Evolutionary conservation across 2,888 invertebrate genomes (phyloP), one percentile per base, ranked within the genome.

Genomic region (Lacanobia wlatinum): DNA sequence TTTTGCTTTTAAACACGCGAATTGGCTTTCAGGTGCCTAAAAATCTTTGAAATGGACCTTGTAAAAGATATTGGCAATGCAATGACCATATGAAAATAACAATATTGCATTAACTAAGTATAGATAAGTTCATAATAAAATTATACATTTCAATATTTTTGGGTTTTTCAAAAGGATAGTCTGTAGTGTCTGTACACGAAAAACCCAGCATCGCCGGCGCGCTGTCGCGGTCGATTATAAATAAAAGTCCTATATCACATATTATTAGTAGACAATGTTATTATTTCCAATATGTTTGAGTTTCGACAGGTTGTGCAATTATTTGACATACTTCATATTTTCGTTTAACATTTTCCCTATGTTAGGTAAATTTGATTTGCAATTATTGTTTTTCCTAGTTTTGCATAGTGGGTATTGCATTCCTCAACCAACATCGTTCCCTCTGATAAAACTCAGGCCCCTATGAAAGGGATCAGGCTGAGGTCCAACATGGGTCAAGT

Each of bases 91-190:
- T 28, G 28, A 28, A 28, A 28, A 28, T 2, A 28, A 28, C 28
- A 28, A 28, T 28, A 28, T 28, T 28, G 9, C 14, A 28, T 43
- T 46, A 46, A 46, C 12, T 38, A n/a, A 28, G 16, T 68, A 21
- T 28, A 18, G 21, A 16, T 18, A 50, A 5, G 3, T 18, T n/a
- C 38, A 16, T 18, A 7, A 48, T 48, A 38, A 55, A 18, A 18
- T 8, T 56, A 23, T 38, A 69, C 53, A 34, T 18, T 50, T 70
- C n/a, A 55, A 59, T 80, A 2, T 28, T 28, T 73, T 67, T 34
- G 64, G 83, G 64, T 65, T 80, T 80, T 83, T 66, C 56, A 66
- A 18, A 40, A 56, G 74, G 65, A 69, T 69, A 82, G 18, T 60
- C 18, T 28, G 28, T 9, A 69, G 66, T 77, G 18, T 60, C 18